These are phyloP conservation scores for Diadema setosum DNA, from an alignment of 35 echinoderm and acorn worm species.

Conservation along the genomic window DNA sequence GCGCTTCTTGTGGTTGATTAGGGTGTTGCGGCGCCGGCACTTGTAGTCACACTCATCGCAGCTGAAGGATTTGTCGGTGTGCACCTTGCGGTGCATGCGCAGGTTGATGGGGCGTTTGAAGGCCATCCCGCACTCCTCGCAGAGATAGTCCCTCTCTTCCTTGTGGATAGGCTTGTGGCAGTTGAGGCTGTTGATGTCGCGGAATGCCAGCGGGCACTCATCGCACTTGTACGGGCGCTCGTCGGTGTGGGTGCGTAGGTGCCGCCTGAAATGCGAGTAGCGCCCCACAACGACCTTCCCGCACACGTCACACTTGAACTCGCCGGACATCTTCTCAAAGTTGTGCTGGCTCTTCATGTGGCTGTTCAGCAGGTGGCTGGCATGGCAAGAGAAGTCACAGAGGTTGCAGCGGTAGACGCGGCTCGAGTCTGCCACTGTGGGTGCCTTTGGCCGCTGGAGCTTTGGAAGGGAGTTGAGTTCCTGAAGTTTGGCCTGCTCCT, in stretches of 20 bases:
- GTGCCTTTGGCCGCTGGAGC: not conserved
- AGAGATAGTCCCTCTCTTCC: conserved; percentile 61
- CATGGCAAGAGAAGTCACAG: conserved; percentile 38
- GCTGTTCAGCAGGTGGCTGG: conserved; percentile 18
- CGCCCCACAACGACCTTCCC: conserved; percentile 29
- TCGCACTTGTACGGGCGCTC: conserved; percentile 79
- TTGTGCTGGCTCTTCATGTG: conserved; percentile 20
- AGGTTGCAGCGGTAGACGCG: conserved; percentile 24
- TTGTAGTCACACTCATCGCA: conserved; percentile 68
- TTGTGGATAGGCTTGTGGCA: conserved; percentile 65
- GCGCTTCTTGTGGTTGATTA: conserved; percentile 54
- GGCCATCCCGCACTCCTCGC: conserved; percentile 62
- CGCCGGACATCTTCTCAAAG: conserved; percentile 6
- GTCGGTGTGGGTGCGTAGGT: conserved; percentile 67
- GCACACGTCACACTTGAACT: conserved; percentile 29
- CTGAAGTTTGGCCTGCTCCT: not conserved
- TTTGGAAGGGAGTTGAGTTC: not conserved
- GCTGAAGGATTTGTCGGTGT: conserved; percentile 60
- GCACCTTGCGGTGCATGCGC: conserved; percentile 69
- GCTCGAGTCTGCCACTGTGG: not conserved
- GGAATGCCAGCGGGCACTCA: conserved; percentile 49
- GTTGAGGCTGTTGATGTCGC: conserved; percentile 18
- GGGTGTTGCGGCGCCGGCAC: conserved; percentile 52
- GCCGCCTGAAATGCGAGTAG: conserved; percentile 32
- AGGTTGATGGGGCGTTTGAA: conserved; percentile 70